Percentiles rank a stretch among this genome's conserved stretches.
phyloP scores from a whole-genome alignment of 2,113 vertebrate genomes.

The Glareola pratincola region DNA sequence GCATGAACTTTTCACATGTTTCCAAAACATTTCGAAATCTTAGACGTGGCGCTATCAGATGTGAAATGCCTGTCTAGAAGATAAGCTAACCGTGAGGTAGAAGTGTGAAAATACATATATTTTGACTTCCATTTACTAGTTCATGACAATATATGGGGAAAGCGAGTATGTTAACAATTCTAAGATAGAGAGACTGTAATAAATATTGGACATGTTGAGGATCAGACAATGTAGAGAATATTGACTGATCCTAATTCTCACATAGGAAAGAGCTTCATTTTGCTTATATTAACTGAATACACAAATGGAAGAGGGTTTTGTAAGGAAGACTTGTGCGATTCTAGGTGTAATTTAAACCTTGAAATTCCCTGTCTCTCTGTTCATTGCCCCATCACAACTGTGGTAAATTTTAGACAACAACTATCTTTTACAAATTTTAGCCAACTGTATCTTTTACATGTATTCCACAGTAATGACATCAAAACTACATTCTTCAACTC shows the following conservation, averaged over 20 bases:
- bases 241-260: not conserved
- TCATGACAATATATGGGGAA: not conserved
- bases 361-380: not conserved
- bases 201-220: not conserved
- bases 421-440: not conserved
- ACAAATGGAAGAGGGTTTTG: not conserved
- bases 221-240: not conserved
- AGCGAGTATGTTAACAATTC: not conserved
- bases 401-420: not conserved
- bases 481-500: not conserved
- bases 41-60: not conserved
- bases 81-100: not conserved
- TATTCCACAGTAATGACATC: not conserved
- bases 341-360: not conserved
- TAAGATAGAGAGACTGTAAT: not conserved
- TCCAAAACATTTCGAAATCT: not conserved
- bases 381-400: not conserved
- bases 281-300: not conserved
- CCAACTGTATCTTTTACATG: not conserved
- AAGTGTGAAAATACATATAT: not conserved
- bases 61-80: not conserved
- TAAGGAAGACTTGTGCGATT: not conserved
- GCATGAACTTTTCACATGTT: not conserved
- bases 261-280: not conserved
- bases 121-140: not conserved